Base-by-base conservation (phyloP, 2,113 vertebrate genomes). In the Chelonoidis abingdonii region DNA sequence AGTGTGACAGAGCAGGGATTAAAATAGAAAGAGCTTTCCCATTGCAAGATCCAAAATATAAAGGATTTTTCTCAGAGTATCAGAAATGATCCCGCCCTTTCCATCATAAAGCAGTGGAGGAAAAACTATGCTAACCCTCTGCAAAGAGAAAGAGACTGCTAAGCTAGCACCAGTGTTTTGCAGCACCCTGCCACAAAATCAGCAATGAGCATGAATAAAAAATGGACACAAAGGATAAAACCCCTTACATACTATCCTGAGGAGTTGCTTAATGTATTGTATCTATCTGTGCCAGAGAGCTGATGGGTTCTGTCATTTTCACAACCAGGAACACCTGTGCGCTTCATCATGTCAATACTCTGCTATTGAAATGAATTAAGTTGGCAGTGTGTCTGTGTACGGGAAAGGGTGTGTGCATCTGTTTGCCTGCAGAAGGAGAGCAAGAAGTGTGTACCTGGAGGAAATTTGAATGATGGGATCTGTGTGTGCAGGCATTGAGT, bases 271-370 rank as follows among this genome's bases (percentile, higher is more conserved):
- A 16, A 52, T 5, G 4, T 86, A 16, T 49, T 81, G 69, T 81
- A 81, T 2, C 0, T 4, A 21, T 16, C 9, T 86, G 41, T 89
- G 72, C 54, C 90, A 56, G 29, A 94, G 79, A 88, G 19, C 1
- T 12, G 2, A n/a, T 6, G 9, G 0, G 22, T 75, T 12, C 2
- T n/a, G 0, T 52, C 88, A 5, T 78, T 88, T 35, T 91, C 82
- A 10, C 8, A 83, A 38, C 27, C 89, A 9, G 72, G 4, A 83
- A 62, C 2, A 54, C 17, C 31, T 69, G 0, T 41, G 8, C 65
- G 0, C 44, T 10, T 89, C 80, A 4, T 76, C 3, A 19, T 4
- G 3, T 12, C 47, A 62, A 25, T 57, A 8, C 3, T 5, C 2
- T 4, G 12, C 7, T 27, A 41, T 3, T 65, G 16, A 59, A 72